Evolutionary conservation across 2,113 vertebrate genomes (phyloP), one percentile per base, ranked within the genome.

Genomic region (Nestor notabilis): DNA sequence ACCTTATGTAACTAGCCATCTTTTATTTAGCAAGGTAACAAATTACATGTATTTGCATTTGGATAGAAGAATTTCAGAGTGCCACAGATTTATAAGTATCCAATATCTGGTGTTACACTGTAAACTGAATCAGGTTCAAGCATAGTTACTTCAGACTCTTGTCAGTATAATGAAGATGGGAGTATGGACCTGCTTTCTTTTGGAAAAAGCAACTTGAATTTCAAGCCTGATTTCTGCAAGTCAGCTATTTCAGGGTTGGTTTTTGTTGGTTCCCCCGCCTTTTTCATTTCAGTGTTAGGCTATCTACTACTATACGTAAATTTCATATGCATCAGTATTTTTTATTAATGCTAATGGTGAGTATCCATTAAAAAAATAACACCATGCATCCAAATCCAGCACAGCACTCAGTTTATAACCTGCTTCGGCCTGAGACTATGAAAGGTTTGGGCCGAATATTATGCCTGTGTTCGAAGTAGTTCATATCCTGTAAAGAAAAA

Each of bases 391-490:
- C 83, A 98, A 98, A 98, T 44, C 70, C 87, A 97, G 87, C 85
- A 98, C 87, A 94, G n/a, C 96, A 96, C 91, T 97, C 96, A 97
- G 72, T 72, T 97, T 98, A 97, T 98, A 98, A 99, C 99, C 98
- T 99, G 98, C 97, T 99, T 97, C 98, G 98, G 98, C 98, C 98
- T 95, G 98, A 98, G 94, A 98, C 97, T 98, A 98, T 97, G 98
- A 99, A 99, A 97, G 99, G 99, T 97, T 99, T 99, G 96, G 99
- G 99, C 95, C 99, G 98, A 98, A 99, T 97, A 96, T 99, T 99
- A 94, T 99, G 99, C 98, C 98, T 98, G 98, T 99, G 99, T 98
- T 99, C 99, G 98, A 99, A 99, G 98, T 99, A 99, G 98, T 98
- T 98, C 95, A 98, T 93, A 65, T 99, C 98, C 99, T 99, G 98